phyloP scores from a whole-genome alignment of 2,113 vertebrate genomes.

The Phyllostomus hastatus region DNA sequence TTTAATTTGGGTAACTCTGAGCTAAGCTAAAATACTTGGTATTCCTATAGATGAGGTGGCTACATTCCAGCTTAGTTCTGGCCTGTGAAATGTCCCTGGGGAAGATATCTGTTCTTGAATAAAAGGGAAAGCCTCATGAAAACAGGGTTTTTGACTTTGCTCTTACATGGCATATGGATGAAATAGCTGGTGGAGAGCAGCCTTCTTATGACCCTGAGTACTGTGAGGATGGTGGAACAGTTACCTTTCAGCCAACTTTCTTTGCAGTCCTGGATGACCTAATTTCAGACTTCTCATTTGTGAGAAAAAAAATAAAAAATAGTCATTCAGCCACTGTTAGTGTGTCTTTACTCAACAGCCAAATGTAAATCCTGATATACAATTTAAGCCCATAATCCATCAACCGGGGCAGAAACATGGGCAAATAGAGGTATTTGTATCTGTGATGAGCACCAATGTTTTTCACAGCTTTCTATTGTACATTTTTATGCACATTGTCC shows the following conservation, averaged over 20 bases:
- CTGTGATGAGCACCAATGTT: neutral
- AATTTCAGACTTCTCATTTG: neutral
- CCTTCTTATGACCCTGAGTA: neutral
- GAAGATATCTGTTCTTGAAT: neutral
- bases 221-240: neutral
- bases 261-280: neutral
- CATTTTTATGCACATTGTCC: neutral
- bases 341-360: slow-evolving; percentile 17
- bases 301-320: neutral
- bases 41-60: neutral
- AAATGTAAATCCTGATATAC: neutral
- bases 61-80: neutral
- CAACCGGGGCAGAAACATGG: neutral
- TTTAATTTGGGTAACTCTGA: slow-evolving; percentile 20
- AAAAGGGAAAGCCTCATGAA: slow-evolving; percentile 14
- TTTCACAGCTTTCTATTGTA: neutral
- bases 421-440: neutral
- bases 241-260: neutral
- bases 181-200: neutral
- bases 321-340: neutral
- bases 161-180: neutral
- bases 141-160: neutral
- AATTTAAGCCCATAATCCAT: neutral
- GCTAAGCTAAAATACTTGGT: slow-evolving; percentile 3
- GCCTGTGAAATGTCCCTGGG: neutral